Percentiles rank a stretch among this genome's conserved stretches.
These are phyloP conservation scores for Amphipoea oculea DNA, from an alignment of 2,888 invertebrate species.

Conservation along the genomic window DNA sequence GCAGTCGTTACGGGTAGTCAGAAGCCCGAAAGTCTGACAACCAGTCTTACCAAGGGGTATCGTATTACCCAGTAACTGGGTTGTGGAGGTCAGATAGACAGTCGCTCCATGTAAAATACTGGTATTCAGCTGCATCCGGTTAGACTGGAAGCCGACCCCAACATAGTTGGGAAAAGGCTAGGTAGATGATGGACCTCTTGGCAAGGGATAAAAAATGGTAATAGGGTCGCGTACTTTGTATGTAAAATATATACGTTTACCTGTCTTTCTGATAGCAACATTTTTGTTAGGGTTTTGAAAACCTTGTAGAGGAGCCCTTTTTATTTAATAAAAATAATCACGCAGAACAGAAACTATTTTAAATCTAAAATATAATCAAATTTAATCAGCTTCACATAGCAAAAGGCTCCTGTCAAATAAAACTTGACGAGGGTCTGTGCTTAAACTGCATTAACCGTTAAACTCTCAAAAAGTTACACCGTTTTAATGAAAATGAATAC, in stretches of 20 bases:
- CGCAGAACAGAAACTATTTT: background rate
- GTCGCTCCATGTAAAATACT: no score
- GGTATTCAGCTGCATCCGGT: no score
- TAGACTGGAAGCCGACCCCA: no score
- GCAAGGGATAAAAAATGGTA: background rate
- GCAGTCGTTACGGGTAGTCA: no score
- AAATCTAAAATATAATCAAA: background rate
- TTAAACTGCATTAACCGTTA: slow-evolving; percentile 27
- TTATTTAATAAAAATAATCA: background rate
- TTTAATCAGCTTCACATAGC: background rate
- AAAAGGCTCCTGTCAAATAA: slow-evolving; percentile 34
- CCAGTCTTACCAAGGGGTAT: no score
- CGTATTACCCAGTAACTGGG: no score
- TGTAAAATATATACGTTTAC: background rate
- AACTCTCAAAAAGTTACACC: slow-evolving; percentile 22
- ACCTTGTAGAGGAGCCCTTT: background rate
- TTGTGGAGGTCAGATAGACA: no score
- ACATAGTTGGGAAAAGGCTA: no score
- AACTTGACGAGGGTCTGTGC: slow-evolving; percentile 2
- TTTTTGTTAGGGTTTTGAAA: background rate
- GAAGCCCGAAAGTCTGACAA: no score
- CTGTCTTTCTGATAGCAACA: background rate
- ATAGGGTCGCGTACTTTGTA: background rate
- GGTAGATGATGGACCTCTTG: background rate
- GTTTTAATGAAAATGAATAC: slow-evolving; percentile 27